Conservation (phyloP, 1,140 invertebrate genomes). For the Triops cancriformis region DNA sequence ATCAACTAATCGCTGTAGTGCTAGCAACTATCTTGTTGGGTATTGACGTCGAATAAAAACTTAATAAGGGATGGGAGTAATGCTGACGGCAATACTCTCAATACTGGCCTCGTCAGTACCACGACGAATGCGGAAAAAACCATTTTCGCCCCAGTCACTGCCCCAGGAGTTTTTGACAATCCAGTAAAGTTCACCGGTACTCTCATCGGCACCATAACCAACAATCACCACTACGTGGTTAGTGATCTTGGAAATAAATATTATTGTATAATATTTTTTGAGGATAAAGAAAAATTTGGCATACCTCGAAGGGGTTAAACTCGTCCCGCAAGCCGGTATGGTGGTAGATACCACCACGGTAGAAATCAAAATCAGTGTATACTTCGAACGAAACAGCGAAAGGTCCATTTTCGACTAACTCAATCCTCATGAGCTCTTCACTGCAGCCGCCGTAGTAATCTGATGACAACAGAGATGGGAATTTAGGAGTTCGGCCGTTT, state of each 20-base stretch:
- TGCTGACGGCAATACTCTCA: conserved; percentile 37
- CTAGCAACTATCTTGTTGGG: no score
- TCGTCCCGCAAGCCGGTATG: conserved; percentile 37
- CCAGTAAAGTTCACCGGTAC: conserved; percentile 40
- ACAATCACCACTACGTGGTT: conserved; percentile 48
- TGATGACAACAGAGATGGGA: conserved; percentile 19
- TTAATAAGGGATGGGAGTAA: conserved; percentile 32
- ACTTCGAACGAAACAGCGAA: conserved; percentile 47
- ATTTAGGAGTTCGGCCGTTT: neutral
- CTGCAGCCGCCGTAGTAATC: conserved; percentile 42
- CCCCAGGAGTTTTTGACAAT: conserved; percentile 49
- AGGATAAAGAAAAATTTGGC: neutral
- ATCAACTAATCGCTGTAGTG: no score
- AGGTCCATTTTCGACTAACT: conserved; percentile 45
- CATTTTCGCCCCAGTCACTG: conserved; percentile 46
- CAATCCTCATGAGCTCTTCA: conserved; percentile 45
- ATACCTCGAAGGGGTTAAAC: conserved; percentile 39
- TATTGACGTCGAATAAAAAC: neutral
- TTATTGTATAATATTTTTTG: no score
- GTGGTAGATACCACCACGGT: conserved; percentile 42
- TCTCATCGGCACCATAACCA: conserved; percentile 43
- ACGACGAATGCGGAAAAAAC: conserved; percentile 45
- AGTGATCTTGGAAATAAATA: conserved; percentile 31
- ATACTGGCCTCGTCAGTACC: conserved; percentile 46
- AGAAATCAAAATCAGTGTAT: conserved; percentile 41